Evolutionary conservation across 1,140 invertebrate genomes (phyloP).

Genomic region (Hyles vespertilio): DNA sequence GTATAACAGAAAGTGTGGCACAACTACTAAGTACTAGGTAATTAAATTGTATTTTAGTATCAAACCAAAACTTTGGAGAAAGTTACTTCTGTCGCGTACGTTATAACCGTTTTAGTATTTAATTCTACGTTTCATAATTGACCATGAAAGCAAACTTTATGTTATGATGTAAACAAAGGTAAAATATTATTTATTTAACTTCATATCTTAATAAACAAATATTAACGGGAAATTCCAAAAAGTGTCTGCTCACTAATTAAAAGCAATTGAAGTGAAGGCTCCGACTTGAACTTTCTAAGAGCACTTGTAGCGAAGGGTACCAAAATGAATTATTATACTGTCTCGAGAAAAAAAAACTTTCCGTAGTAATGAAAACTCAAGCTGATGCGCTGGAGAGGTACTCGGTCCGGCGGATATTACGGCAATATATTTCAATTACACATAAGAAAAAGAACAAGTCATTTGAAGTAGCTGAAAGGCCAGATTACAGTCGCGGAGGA

Average conservation of each 20-base stretch:
- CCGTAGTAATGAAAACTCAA: slow-evolving; percentile 69
- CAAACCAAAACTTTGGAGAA: no score
- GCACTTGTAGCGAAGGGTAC: slow-evolving; percentile 39
- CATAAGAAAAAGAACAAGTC: slow-evolving; percentile 74
- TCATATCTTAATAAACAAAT: slow-evolving; percentile 7
- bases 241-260: slow-evolving; percentile 8
- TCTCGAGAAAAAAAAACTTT: slow-evolving; percentile 68
- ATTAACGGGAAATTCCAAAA: no score
- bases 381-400: slow-evolving; percentile 63
- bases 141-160: no score
- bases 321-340: slow-evolving; percentile 70
- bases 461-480: slow-evolving; percentile 69
- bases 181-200: background rate
- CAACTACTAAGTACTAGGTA: no score
- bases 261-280: slow-evolving; percentile 35
- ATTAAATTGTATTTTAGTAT: no score
- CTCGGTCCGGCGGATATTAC: slow-evolving; percentile 70
- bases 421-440: slow-evolving; percentile 76
- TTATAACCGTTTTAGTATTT: no score
- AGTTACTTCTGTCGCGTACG: no score
- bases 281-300: slow-evolving; percentile 48
- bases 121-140: no score
- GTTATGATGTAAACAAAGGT: background rate
- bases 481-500: slow-evolving; percentile 66
- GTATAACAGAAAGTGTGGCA: no score